phyloP scores from a whole-genome alignment of 2,888 invertebrate genomes.

The Euzetes globulus region DNA sequence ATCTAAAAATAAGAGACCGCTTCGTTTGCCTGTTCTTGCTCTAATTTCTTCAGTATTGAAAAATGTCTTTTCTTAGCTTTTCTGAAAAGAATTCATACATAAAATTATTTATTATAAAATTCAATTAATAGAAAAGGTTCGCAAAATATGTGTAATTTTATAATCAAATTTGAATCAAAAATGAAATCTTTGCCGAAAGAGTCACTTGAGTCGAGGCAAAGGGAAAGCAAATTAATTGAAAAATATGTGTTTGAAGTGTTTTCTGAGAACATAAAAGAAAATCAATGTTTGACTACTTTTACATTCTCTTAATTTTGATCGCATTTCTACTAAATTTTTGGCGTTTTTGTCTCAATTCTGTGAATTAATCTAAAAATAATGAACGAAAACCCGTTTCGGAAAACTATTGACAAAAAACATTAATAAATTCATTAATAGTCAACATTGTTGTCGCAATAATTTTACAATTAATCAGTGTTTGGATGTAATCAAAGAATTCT shows the following conservation, averaged over 20 bases:
- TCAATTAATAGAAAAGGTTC: not conserved
- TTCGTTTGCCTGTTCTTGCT: not conserved
- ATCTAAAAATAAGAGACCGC: not conserved
- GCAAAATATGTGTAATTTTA: not conserved
- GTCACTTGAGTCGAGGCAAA: not conserved
- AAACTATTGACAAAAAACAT: not conserved
- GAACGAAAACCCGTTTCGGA: not conserved
- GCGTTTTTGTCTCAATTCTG: too few species aligned
- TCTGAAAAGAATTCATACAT: not conserved
- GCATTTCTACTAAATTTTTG: not conserved
- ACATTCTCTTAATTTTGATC: not conserved
- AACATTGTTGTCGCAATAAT: not conserved
- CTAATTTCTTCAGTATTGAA: not conserved
- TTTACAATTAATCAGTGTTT: not conserved
- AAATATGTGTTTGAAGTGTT: not conserved
- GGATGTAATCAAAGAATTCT: not conserved
- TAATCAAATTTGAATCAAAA: not conserved
- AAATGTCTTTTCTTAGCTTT: conserved; percentile 4
- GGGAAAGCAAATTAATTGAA: not conserved
- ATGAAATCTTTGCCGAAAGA: not conserved
- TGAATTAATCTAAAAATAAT: too few species aligned
- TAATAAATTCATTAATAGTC: not conserved
- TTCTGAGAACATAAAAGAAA: not conserved
- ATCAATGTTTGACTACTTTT: not conserved
- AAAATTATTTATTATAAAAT: not conserved